Percentiles rank a stretch among this genome's conserved stretches.
phyloP scores from a whole-genome alignment of 2,113 vertebrate species.

The Tachysurus fulvidraco region DNA sequence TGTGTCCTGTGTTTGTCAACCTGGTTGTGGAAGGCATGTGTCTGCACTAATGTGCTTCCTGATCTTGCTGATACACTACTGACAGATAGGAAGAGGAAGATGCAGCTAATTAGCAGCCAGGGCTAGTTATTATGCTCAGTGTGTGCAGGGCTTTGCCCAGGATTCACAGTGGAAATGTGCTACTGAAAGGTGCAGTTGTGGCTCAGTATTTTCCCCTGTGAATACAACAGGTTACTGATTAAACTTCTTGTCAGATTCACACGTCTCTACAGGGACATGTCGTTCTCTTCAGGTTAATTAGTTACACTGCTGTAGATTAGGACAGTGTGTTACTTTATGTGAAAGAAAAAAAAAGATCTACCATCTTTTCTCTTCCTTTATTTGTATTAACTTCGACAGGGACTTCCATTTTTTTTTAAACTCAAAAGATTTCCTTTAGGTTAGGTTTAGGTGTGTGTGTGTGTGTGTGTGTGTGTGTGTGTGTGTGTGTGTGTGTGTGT shows the following conservation, averaged over 20 bases:
- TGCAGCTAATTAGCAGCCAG: background rate
- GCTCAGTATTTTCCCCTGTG: background rate
- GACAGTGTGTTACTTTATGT: background rate
- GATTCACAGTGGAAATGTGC: background rate
- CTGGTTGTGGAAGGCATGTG: constrained; percentile 18
- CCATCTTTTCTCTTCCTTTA: constrained; percentile 12
- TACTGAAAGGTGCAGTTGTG: background rate
- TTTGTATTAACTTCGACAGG: too few relatives aligned
- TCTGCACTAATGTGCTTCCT: constrained; percentile 32
- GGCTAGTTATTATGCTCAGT: background rate
- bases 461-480: too few relatives aligned
- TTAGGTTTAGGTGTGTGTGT: too few relatives aligned
- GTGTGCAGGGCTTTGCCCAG: background rate
- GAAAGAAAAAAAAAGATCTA: too few relatives aligned
- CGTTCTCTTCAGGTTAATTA: constrained; percentile 17
- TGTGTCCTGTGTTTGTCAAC: constrained; percentile 33
- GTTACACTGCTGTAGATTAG: background rate
- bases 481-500: too few relatives aligned
- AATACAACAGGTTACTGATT: constrained; percentile 12
- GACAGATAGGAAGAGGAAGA: constrained; percentile 8
- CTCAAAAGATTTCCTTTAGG: background rate
- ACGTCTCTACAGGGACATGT: constrained; percentile 5
- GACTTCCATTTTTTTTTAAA: too few relatives aligned
- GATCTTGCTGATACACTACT: constrained; percentile 17
- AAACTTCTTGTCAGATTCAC: background rate